Evolutionary conservation across 2,113 vertebrate genomes (phyloP).

Genomic region (Otus sunia): DNA sequence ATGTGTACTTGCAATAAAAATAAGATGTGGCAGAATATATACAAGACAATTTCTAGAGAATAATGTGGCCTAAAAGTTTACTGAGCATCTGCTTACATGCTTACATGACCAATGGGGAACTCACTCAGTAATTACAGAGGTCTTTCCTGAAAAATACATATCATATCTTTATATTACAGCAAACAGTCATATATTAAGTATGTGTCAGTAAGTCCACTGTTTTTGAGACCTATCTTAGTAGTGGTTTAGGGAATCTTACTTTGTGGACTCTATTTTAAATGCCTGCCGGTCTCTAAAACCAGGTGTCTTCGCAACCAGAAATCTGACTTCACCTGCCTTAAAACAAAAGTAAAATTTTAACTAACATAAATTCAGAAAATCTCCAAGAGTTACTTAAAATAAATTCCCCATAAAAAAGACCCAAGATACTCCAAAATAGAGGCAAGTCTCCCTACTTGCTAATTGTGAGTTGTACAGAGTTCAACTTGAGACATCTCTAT

Average conservation of each 20-base stretch:
- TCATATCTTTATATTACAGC: neutral
- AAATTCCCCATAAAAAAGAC: neutral
- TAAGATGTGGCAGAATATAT: neutral
- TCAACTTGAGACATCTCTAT: accelerated
- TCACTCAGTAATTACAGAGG: neutral
- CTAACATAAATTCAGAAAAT: neutral
- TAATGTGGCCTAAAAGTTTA: neutral
- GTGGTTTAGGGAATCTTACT: neutral
- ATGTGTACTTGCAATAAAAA: neutral
- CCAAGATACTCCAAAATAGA: neutral
- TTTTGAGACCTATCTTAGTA: neutral
- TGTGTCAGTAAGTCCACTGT: neutral
- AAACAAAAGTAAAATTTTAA: neutral
- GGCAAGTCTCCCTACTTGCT: neutral
- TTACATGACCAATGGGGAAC: neutral
- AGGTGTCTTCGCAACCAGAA: neutral
- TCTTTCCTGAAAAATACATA: neutral
- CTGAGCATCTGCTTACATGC: neutral
- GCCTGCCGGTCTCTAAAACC: neutral
- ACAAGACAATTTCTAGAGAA: neutral
- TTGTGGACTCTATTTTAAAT: neutral
- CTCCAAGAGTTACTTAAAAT: neutral
- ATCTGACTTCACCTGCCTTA: neutral
- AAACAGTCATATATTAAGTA: neutral
- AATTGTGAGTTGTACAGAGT: neutral